Percentiles rank a stretch among this genome's conserved stretches.
These are phyloP conservation scores for Lerista edwardsae DNA, from an alignment of 2,797 vertebrate species.

Conservation along the genomic window DNA sequence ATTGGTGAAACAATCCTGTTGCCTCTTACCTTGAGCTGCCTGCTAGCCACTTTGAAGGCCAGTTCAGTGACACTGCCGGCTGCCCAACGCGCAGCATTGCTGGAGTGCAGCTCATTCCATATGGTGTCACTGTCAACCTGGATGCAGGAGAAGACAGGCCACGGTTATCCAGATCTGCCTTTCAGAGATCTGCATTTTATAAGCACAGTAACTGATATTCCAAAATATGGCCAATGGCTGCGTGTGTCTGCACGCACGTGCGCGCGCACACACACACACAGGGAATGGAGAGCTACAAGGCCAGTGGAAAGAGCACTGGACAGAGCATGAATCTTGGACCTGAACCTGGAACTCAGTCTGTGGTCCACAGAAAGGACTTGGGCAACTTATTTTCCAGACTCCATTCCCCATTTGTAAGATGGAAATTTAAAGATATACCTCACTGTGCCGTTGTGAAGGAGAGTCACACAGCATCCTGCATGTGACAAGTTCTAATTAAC, in stretches of 20 bases:
- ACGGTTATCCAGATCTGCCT: neutral
- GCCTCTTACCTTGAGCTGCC: conserved; percentile 89
- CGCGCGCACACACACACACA: no score
- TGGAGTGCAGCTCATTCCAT: conserved; percentile 96
- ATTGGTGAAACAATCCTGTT: neutral
- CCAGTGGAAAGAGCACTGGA: neutral
- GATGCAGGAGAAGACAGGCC: neutral
- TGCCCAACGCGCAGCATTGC: conserved; percentile 92
- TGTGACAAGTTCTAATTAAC: neutral
- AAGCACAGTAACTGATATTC: neutral
- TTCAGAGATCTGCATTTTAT: neutral
- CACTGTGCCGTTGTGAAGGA: neutral
- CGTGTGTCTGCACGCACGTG: neutral
- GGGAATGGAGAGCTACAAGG: neutral
- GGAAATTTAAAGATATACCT: neutral
- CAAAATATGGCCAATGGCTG: neutral
- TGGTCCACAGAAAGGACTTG: neutral
- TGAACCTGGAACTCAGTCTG: neutral
- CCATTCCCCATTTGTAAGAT: neutral
- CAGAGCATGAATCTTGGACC: no score
- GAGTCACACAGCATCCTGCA: neutral
- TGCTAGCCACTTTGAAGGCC: conserved; percentile 90
- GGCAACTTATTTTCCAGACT: neutral
- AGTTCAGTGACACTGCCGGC: conserved; percentile 92
- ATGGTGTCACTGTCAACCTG: conserved; percentile 95